Percentiles rank a stretch among this genome's conserved stretches.
These are phyloP conservation scores for Nemopilema nomurai DNA, from an alignment of 30 jellyfish, hydroid and myxozoan genomes.

Conservation along the genomic window DNA sequence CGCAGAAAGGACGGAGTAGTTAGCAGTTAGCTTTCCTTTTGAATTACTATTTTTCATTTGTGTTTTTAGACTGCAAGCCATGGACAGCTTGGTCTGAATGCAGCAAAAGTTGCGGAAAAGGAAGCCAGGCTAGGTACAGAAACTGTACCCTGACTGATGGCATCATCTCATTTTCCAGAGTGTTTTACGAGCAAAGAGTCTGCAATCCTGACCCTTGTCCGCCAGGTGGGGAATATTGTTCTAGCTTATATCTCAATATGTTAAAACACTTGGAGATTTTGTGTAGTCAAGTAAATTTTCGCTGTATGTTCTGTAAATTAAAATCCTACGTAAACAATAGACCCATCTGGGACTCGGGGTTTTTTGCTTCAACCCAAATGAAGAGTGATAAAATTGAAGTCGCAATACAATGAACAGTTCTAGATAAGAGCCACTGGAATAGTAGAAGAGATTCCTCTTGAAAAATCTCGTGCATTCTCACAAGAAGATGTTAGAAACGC, in stretches of 20 bases:
- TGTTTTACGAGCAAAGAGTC: constrained; percentile 60
- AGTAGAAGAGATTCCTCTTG: too few relatives aligned
- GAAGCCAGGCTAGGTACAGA: constrained; percentile 69
- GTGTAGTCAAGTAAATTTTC: background rate
- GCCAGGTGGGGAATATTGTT: constrained; percentile 52
- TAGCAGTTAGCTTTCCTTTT: background rate
- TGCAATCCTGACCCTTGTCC: constrained; percentile 86
- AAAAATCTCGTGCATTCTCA: too few relatives aligned
- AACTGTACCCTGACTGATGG: constrained; percentile 80
- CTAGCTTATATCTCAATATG: background rate
- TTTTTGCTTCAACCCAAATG: too few relatives aligned
- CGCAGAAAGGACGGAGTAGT: too few relatives aligned
- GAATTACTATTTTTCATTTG: background rate
- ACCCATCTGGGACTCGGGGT: too few relatives aligned
- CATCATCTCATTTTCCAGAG: constrained; percentile 34
- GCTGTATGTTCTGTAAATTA: too few relatives aligned
- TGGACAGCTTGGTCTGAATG: constrained; percentile 76
- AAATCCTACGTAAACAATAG: too few relatives aligned
- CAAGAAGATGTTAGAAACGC: too few relatives aligned
- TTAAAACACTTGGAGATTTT: too few relatives aligned
- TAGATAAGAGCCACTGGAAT: too few relatives aligned
- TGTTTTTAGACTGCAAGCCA: constrained; percentile 60
- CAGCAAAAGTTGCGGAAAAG: constrained; percentile 76
- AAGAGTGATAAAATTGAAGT: too few relatives aligned
- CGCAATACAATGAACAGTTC: too few relatives aligned